Base-by-base conservation (phyloP, 2,888 invertebrate genomes). In the Phengaris arion region DNA sequence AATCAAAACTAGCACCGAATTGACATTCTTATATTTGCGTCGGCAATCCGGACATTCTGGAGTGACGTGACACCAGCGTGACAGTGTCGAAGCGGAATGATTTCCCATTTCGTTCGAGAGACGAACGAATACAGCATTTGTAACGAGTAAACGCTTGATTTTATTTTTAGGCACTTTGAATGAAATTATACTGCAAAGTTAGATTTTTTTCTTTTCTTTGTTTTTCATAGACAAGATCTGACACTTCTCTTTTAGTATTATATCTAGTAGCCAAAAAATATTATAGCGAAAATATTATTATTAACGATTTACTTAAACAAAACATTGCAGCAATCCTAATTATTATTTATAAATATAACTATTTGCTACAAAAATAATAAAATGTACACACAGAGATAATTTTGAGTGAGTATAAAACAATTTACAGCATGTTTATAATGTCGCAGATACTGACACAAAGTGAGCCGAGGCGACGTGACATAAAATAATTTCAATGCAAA, bases 401-500 rank as follows among this genome's bases (percentile, higher is more conserved):
- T 64, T 64, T 64, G 64, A 64, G 35, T 45, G 64, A 64, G 35
- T 64, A 45, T 70, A 22, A 70, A 70, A 70, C 70, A 70, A 70
- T 70, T 15, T 51, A 70, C 48, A 72, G 54, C 72, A 54, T 54
- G 72, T 54, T 72, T 72, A 72, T 54, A 70, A 70, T 51, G 70
- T 70, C 70, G 52, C 72, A 52, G 72, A 68, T 74, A 78, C 77
- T 78, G 76, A 78, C 68, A 79, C 78, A 76, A 75, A 77, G 77
- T 75, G 78, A 79, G 79, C 78, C 74, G 74, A 78, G 78, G 70
- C 78, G 79, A 80, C 81, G 80, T 80, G 81, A 81, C 80, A 79
- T 78, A 81, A 81, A 81, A 82, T 81, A 82, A 82, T 83, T 81
- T 81, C 80, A 82, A 83, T 80, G 82, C 83, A 83, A 84, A 84